A percentile compares a stretch with the other conserved stretches of the same genome.
Evolutionary conservation across 2,113 vertebrate species (phyloP).

Genomic region (Orthochromis indermauri): DNA sequence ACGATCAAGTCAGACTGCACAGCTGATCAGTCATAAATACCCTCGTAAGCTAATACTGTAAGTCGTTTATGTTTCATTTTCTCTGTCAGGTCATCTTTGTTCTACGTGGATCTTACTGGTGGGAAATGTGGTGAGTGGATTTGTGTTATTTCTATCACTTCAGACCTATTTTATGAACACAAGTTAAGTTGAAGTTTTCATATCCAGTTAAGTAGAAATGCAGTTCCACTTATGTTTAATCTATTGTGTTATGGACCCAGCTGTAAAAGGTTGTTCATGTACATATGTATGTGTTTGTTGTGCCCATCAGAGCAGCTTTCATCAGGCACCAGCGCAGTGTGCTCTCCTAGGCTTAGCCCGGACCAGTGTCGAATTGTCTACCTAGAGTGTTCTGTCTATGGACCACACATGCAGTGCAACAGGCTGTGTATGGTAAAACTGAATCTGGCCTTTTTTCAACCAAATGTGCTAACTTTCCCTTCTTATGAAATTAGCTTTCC

Average conservation of each 20-base stretch:
- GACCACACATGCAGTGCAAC: conserved; percentile 84
- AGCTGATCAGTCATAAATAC: background rate
- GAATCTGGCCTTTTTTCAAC: background rate
- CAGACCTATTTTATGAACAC: background rate
- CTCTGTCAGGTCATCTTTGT: conserved; percentile 80
- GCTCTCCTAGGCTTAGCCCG: conserved; percentile 89
- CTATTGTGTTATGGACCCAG: background rate
- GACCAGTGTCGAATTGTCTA: conserved; percentile 83
- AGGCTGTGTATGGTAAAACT: conserved; percentile 79
- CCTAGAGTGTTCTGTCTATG: conserved; percentile 74
- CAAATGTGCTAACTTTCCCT: background rate
- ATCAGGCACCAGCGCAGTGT: conserved; percentile 66
- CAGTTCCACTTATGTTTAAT: background rate
- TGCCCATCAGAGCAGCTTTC: conserved; percentile 80
- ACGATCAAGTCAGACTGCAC: background rate
- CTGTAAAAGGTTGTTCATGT: background rate
- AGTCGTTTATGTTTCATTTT: background rate
- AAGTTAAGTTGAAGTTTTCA: background rate
- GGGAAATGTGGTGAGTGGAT: conserved; percentile 80
- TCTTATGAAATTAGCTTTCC: background rate
- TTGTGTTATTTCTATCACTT: background rate
- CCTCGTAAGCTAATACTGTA: background rate
- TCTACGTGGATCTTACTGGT: conserved; percentile 82
- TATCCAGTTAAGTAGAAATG: background rate
- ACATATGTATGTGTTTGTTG: background rate